phyloP scores from a whole-genome alignment of 1,140 invertebrate species.

The Panonychus citri region DNA sequence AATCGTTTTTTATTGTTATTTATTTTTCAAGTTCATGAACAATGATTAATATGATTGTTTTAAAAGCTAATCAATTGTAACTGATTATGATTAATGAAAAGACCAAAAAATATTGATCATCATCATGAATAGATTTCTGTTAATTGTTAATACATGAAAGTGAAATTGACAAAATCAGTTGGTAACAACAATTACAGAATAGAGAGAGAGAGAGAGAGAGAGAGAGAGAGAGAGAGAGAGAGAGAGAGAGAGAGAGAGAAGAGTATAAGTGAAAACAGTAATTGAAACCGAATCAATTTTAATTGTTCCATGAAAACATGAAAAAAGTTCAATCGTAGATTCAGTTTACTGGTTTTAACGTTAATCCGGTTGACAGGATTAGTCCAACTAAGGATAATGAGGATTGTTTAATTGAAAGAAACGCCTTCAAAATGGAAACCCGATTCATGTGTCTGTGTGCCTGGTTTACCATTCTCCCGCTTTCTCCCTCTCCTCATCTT shows the following conservation, averaged over 20 bases:
- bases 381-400: neutral
- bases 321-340: neutral
- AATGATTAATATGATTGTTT: neutral
- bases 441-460: neutral
- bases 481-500: neutral
- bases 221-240: neutral
- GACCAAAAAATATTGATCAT: neutral
- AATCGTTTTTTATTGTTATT: too few species aligned
- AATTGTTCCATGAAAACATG: neutral
- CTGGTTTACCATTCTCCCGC: neutral
- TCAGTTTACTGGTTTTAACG: neutral
- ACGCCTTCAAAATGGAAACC: neutral
- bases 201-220: neutral
- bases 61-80: neutral
- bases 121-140: neutral
- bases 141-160: neutral
- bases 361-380: neutral
- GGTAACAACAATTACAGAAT: neutral
- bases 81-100: neutral
- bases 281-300: neutral
- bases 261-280: neutral
- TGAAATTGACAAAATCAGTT: neutral
- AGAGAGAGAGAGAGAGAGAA: neutral
- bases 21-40: neutral
- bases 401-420: neutral